Evolutionary conservation across 2,797 vertebrate genomes (phyloP), one percentile per base, ranked within the genome.

Genomic region (Coreius guichenoti): DNA sequence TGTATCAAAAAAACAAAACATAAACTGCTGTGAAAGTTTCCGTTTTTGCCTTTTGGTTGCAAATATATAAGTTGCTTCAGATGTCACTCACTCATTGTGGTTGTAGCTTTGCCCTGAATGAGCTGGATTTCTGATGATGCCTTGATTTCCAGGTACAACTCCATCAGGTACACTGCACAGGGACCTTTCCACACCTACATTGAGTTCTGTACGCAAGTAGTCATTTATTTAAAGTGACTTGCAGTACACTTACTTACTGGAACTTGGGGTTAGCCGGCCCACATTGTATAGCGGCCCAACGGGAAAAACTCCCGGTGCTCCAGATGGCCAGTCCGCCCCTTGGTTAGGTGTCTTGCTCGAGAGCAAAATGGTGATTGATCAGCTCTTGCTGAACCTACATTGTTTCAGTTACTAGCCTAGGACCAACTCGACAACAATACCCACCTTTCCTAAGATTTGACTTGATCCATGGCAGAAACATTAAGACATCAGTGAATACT

Each of bases 401-500:
- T 8, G 61, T 65, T 31, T 65, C 63, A 31, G 6, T 16, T 31
- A 65, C 6, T 65, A 65, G 13, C 6, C 26, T 63, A 3, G 61
- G 61, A 65, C 14, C 61, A 65, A 82, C 19, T 54, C 13, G 4
- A 54, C 9, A 43, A 67, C 23, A 26, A 47, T 14, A 73, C 65
- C 26, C 21, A 96, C 95, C 96, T 82, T 92, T 90, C 83, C 58
- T 91, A 78, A 96, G 89, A 69, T 92, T 94, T 47, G 80, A 77
- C 33, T 94, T 93, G 83, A 97, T 93, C 97, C 97, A 98, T 61
- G 94, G 92, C 80, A 97, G 93, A 90, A 97, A 91, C 61, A 88
- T 80, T 3, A 90, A 92, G 84, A 98, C 93, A 49, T 96, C 95
- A n/a, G 96, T 96, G 92, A 97, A 97, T 85, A 98, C 90, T 81